Base-by-base conservation (phyloP, 2,797 vertebrate genomes). In the Picus viridis region DNA sequence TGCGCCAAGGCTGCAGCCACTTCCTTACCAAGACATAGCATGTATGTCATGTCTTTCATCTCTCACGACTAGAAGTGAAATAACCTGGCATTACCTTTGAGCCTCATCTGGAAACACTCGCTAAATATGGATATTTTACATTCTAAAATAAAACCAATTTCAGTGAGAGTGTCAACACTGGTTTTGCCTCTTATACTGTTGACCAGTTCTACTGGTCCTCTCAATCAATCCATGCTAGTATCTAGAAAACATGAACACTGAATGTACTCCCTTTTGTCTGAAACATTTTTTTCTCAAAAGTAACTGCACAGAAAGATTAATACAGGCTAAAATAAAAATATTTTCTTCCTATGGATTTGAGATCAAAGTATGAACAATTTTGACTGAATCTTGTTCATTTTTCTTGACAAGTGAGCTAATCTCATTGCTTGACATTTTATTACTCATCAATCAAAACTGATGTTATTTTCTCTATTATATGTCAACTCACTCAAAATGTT, bases 401-500 rank as follows among this genome's bases (percentile, higher is more conserved):
- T 83, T 27, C 17, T 75, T 67, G 41, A 68, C 36, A 83, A 77
- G 8, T 59, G 24, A 86, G 69, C 16, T 76, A 59, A 27, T 47
- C 30, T 41, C 34, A 71, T 15, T 77, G 26, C n/a, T 84, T 84
- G 30, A 65, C 12, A 47, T 16, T 81, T 89, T 78, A 39, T 54
- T 79, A 70, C 32, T 89, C 43, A 67, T 6, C 16, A 74, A 62
- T 22, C 56, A 78, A 80, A 91, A 65, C 20, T 41, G 68, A 36
- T 69, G 20, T 20, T 87, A 73, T 86, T 89, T 86, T 86, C 56
- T 59, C 10, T 57, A 43, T 83, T 81, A 43, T 17, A 49, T 11
- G 62, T 53, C 32, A 78, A 75, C 30, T 63, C 83, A 83, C 23
- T 63, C 20, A 92, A 63, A 86, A 83, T 15, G 7, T 72, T 81